Percentiles rank a stretch among this genome's conserved stretches.
phyloP scores from a whole-genome alignment of 2,113 vertebrate genomes.

The Mugil cephalus region DNA sequence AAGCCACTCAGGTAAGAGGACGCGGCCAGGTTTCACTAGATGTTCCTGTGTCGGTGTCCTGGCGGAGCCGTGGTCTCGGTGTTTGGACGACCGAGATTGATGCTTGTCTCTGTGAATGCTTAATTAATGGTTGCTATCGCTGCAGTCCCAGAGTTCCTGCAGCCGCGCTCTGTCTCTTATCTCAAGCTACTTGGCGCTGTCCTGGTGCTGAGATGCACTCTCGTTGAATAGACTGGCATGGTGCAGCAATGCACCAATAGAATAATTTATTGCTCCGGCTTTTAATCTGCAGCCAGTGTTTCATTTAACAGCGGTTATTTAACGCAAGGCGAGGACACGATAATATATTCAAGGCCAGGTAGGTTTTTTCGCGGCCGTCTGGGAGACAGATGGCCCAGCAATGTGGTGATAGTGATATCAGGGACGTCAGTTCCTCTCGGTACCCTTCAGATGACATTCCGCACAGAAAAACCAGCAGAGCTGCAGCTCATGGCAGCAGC shows the following conservation, averaged over 20 bases:
- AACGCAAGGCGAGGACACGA: background rate
- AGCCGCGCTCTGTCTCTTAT: background rate
- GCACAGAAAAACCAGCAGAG: conserved; percentile 18
- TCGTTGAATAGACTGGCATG: conserved; percentile 13
- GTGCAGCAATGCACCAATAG: conserved; percentile 70
- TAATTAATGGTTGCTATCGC: background rate
- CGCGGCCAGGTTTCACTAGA: background rate
- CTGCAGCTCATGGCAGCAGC: conserved; percentile 27
- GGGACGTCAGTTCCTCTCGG: conserved; percentile 40
- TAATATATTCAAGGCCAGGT: background rate
- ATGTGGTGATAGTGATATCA: conserved; percentile 27
- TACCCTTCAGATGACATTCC: conserved; percentile 86
- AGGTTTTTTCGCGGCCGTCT: conserved; percentile 5
- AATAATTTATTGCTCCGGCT: conserved; percentile 16
- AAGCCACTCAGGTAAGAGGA: conserved; percentile 89
- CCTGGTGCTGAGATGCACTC: conserved; percentile 25
- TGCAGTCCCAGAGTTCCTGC: background rate
- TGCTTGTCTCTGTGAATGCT: background rate
- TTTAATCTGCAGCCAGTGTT: background rate
- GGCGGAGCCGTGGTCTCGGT: background rate
- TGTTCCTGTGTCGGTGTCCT: background rate
- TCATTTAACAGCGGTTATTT: background rate
- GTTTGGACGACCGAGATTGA: background rate
- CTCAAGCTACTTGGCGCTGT: background rate
- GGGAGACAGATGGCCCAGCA: conserved; percentile 36